A percentile compares a stretch with the other conserved stretches of the same genome.
Evolutionary conservation across 23 tunicate genomes (phyloP).

Genomic region (Pegea sp.): DNA sequence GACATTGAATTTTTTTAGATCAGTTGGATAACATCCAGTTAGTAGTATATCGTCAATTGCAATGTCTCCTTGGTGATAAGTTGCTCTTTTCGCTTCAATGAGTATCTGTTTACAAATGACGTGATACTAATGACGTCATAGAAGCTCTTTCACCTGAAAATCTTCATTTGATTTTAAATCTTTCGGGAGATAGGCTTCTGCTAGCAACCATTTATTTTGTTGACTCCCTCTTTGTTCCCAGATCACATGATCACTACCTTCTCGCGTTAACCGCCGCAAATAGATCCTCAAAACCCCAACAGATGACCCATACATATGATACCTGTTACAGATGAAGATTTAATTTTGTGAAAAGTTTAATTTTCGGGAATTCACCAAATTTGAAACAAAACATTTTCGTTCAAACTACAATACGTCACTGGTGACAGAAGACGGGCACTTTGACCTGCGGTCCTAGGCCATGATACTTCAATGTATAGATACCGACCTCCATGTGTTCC

Average conservation of each 20-base stretch:
- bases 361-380: slow-evolving; percentile 21
- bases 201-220: slow-evolving; percentile 32
- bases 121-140: neutral
- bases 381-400: slow-evolving; percentile 28
- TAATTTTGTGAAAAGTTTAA: neutral
- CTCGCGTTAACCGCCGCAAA: neutral
- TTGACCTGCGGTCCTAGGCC: slow-evolving; percentile 64
- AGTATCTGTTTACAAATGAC: slow-evolving; percentile 15
- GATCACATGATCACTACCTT: slow-evolving; percentile 2
- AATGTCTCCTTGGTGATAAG: slow-evolving; percentile 38
- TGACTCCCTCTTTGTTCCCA: slow-evolving; percentile 51
- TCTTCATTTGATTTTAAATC: neutral
- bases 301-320: slow-evolving; percentile 42
- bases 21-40: slow-evolving; percentile 16
- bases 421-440: slow-evolving; percentile 50
- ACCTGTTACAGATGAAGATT: slow-evolving; percentile 20
- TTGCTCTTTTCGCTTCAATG: slow-evolving; percentile 47
- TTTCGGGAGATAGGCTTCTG: slow-evolving; percentile 13
- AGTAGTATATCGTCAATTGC: slow-evolving; percentile 66
- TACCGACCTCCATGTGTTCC: slow-evolving; percentile 40
- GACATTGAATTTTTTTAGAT: neutral
- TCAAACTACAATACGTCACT: slow-evolving; percentile 14
- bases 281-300: slow-evolving; percentile 45
- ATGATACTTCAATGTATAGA: slow-evolving; percentile 60
- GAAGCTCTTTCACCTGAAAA: neutral